Percentiles rank a stretch among this genome's conserved stretches.
Conservation (phyloP, 1,140 invertebrate genomes). For the Pinna nobilis region DNA sequence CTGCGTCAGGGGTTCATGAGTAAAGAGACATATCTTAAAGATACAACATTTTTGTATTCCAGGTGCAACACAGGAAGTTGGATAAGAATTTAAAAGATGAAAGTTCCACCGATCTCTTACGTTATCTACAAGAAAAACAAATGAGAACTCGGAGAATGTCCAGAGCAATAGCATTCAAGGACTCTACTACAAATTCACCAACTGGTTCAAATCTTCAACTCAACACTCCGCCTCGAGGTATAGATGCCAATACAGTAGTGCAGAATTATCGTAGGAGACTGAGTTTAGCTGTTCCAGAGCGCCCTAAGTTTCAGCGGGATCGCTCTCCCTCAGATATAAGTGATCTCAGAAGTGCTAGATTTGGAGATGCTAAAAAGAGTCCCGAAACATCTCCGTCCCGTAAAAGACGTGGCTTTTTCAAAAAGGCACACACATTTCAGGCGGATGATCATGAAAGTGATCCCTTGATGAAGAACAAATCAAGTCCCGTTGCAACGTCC, state of each 20-base stretch:
- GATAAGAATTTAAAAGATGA: slow-evolving; percentile 52
- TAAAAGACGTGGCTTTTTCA: slow-evolving; percentile 10
- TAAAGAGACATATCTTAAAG: not conserved
- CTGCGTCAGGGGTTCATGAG: not conserved
- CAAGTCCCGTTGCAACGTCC: not conserved
- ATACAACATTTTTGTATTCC: slow-evolving; percentile 3
- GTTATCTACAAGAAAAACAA: slow-evolving; percentile 52
- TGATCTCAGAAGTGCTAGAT: slow-evolving; percentile 10
- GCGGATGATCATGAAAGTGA: slow-evolving; percentile 18
- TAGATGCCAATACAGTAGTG: slow-evolving; percentile 31
- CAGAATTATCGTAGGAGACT: slow-evolving; percentile 48
- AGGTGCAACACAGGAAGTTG: slow-evolving; percentile 43
- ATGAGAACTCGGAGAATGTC: slow-evolving; percentile 45
- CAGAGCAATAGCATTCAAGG: slow-evolving; percentile 40
- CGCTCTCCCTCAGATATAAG: slow-evolving; percentile 34
- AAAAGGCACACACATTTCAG: slow-evolving; percentile 22
- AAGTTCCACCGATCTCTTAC: slow-evolving; percentile 46
- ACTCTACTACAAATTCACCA: slow-evolving; percentile 26
- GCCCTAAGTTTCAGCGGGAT: slow-evolving; percentile 13
- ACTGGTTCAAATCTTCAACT: slow-evolving; percentile 16
- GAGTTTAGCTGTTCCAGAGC: slow-evolving; percentile 51
- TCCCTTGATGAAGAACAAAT: slow-evolving; percentile 5
- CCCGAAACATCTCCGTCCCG: slow-evolving; percentile 23
- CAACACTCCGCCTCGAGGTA: slow-evolving; percentile 18
- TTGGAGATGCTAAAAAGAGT: slow-evolving; percentile 17